Evolutionary conservation across 2,888 invertebrate genomes (phyloP).

Genomic region (Leuctra nigra): DNA sequence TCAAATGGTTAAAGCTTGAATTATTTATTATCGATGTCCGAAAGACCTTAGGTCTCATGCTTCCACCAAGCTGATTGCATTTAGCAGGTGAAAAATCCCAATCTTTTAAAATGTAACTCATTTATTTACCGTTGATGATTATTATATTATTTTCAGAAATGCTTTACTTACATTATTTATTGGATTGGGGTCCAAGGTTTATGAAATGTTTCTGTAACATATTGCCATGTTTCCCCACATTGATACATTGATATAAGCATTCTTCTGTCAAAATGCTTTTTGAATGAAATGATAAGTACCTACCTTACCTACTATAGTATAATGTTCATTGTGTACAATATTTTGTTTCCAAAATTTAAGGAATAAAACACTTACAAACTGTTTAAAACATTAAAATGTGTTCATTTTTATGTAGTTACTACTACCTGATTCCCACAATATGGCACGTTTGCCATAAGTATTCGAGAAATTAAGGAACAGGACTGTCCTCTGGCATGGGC

Average conservation of each 20-base stretch:
- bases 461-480: too few species aligned
- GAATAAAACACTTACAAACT: slow-evolving; percentile 17
- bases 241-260: neutral
- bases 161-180: neutral
- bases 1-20: slow-evolving; percentile 12
- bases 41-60: neutral
- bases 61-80: neutral
- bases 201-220: neutral
- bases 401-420: too few species aligned
- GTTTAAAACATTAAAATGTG: too few species aligned
- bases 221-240: neutral
- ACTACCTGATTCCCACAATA: too few species aligned
- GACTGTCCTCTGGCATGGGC: too few species aligned
- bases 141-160: neutral
- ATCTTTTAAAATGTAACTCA: neutral
- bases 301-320: neutral
- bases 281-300: neutral
- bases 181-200: slow-evolving; percentile 3
- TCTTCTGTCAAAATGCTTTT: slow-evolving; percentile 8
- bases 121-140: neutral
- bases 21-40: slow-evolving; percentile 5
- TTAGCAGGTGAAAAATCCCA: neutral
- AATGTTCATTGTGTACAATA: slow-evolving; percentile 13
- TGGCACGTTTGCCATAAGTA: too few species aligned
- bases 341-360: slow-evolving; percentile 23